These are phyloP conservation scores for Atta cephalotes DNA, from an alignment of 1,140 invertebrate species.

Conservation along the genomic window DNA sequence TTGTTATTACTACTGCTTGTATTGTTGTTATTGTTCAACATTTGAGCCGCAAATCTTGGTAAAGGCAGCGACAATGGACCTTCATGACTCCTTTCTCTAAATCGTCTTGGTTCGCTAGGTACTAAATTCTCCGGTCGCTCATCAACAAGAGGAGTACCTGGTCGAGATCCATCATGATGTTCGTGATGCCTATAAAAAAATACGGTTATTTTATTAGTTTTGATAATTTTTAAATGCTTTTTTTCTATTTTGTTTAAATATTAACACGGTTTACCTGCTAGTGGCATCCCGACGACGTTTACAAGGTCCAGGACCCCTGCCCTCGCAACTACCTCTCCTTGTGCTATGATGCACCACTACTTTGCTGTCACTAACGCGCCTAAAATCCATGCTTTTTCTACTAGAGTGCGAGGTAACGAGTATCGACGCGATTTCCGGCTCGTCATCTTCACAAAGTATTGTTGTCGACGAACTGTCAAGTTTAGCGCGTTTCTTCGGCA, in stretches of 20 bases:
- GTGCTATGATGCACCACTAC: slow-evolving; percentile 85
- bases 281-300: slow-evolving; percentile 82
- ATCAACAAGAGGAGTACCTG: slow-evolving; percentile 94
- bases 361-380: slow-evolving; percentile 86
- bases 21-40: slow-evolving; percentile 86
- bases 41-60: slow-evolving; percentile 93
- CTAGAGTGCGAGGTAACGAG: slow-evolving; percentile 84
- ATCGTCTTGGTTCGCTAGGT: slow-evolving; percentile 91
- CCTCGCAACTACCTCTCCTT: slow-evolving; percentile 86
- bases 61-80: slow-evolving; percentile 92
- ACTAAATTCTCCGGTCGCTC: slow-evolving; percentile 92
- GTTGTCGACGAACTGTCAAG: slow-evolving; percentile 85
- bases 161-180: slow-evolving; percentile 89
- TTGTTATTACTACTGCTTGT: slow-evolving; percentile 78
- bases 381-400: slow-evolving; percentile 87
- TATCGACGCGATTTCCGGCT: slow-evolving; percentile 85
- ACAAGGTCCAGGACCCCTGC: slow-evolving; percentile 83
- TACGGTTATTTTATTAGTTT: slow-evolving; percentile 30
- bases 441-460: slow-evolving; percentile 85
- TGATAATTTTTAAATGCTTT: background rate
- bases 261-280: slow-evolving; percentile 77
- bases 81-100: slow-evolving; percentile 88
- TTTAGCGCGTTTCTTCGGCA: slow-evolving; percentile 89
- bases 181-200: slow-evolving; percentile 84
- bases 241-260: background rate